Conservation (phyloP, 2,888 invertebrate species). For the Drosophila ezoana region DNA sequence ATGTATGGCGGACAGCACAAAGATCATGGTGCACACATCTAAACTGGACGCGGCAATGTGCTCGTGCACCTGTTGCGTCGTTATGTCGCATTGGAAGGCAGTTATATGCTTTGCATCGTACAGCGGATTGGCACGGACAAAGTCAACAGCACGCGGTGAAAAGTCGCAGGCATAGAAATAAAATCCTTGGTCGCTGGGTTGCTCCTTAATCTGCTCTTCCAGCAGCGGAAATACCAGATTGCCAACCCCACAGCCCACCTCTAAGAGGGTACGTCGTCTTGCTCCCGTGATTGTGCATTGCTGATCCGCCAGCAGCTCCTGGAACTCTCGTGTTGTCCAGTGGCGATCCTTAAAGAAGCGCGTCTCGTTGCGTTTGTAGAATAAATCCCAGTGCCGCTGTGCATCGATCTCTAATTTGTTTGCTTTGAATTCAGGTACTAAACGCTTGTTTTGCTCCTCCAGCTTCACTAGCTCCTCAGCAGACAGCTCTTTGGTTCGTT, state of each 20-base stretch:
- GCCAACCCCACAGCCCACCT: slow-evolving; percentile 98
- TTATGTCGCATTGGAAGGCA: slow-evolving; percentile 95
- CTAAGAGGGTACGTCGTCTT: slow-evolving; percentile 85
- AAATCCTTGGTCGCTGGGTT: slow-evolving; percentile 85
- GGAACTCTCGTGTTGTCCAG: slow-evolving; percentile 98
- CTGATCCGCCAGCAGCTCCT: slow-evolving; percentile 88
- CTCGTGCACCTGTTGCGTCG: slow-evolving; percentile 88
- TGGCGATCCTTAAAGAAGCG: slow-evolving; percentile 98
- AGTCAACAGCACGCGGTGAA: slow-evolving; percentile 94
- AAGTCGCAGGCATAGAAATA: slow-evolving; percentile 96
- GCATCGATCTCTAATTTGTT: slow-evolving; percentile 92
- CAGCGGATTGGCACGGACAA: slow-evolving; percentile 89
- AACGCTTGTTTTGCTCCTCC: slow-evolving; percentile 88
- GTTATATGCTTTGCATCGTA: slow-evolving; percentile 89
- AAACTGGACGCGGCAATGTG: slow-evolving; percentile 86
- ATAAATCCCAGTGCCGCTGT: slow-evolving; percentile 96
- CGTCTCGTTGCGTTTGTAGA: slow-evolving; percentile 97
- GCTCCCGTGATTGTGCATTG: slow-evolving; percentile 81
- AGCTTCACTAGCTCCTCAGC: slow-evolving; percentile 88
- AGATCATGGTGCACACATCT: slow-evolving; percentile 95
- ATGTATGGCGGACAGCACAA: slow-evolving; percentile 97
- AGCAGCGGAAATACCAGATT: slow-evolving; percentile 97
- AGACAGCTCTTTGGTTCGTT: slow-evolving; percentile 79
- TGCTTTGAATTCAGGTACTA: slow-evolving; percentile 91
- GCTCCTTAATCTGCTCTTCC: slow-evolving; percentile 87